These are phyloP conservation scores for Drosophila mimetica DNA, from an alignment of 2,888 invertebrate species.

Conservation along the genomic window DNA sequence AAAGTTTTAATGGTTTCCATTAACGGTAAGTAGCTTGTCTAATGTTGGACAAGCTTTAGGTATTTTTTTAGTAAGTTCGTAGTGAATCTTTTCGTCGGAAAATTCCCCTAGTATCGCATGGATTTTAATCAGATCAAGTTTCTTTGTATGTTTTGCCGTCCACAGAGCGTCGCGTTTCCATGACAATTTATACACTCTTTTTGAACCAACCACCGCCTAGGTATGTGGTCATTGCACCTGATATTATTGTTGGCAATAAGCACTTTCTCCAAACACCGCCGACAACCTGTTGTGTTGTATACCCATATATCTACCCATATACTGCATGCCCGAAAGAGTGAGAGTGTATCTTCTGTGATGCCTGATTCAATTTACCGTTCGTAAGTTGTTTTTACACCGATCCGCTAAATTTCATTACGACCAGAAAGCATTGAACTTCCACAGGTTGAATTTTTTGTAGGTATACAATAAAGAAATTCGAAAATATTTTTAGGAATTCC, in stretches of 20 bases:
- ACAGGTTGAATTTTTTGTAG: neutral
- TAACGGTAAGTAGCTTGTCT: conserved; percentile 29
- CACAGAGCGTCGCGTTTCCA: conserved; percentile 22
- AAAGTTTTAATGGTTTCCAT: conserved; percentile 22
- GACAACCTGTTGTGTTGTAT: conserved; percentile 40
- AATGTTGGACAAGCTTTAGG: conserved; percentile 11
- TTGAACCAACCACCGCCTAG: conserved; percentile 26
- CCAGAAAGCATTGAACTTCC: neutral
- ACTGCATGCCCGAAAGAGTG: conserved; percentile 29
- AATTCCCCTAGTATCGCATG: conserved; percentile 13
- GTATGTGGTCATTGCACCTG: conserved; percentile 50
- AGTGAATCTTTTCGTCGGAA: conserved; percentile 15
- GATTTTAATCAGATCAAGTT: conserved; percentile 32
- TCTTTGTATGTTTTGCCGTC: conserved; percentile 19
- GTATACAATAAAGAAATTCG: too few species aligned
- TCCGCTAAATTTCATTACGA: conserved; percentile 4
- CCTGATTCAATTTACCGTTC: conserved; percentile 18
- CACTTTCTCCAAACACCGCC: conserved; percentile 44
- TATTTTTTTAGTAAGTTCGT: conserved; percentile 17
- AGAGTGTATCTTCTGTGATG: conserved; percentile 36
- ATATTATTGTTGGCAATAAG: conserved; percentile 40
- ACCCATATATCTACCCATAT: neutral
- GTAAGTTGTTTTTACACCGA: conserved; percentile 10
- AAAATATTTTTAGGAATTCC: too few species aligned
- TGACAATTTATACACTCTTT: conserved; percentile 24